Evolutionary conservation across 2,113 vertebrate species (phyloP).

Genomic region (Dascyllus trimaculatus): DNA sequence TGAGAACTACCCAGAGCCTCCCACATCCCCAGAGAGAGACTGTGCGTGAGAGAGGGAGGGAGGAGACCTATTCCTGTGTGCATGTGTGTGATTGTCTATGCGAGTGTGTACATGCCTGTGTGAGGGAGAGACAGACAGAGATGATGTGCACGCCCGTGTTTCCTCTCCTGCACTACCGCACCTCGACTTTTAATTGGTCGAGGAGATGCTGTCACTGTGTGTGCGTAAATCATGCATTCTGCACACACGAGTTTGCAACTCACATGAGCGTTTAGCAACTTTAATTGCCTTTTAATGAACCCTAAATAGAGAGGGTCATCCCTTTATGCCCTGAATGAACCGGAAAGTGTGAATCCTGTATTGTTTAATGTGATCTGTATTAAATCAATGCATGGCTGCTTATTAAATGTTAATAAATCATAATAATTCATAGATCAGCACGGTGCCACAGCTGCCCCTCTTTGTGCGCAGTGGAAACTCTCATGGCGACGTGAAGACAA

Average conservation of each 20-base stretch:
- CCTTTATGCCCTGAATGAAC: not conserved
- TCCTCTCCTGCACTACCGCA: slow-evolving; percentile 31
- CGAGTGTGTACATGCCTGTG: slow-evolving; percentile 21
- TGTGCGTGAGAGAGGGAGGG: not conserved
- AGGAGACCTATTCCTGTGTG: slow-evolving; percentile 52
- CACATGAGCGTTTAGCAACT: slow-evolving; percentile 1
- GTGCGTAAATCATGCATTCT: slow-evolving; percentile 17
- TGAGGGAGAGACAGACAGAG: slow-evolving; percentile 1
- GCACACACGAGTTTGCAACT: slow-evolving; percentile 12
- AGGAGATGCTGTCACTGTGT: not conserved
- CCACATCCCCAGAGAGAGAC: slow-evolving; percentile 57
- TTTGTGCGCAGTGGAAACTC: not conserved
- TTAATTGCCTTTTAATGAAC: slow-evolving; percentile 16
- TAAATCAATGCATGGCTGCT: no score
- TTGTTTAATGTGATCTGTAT: not conserved
- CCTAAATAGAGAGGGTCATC: not conserved
- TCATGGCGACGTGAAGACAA: not conserved
- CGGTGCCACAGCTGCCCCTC: not conserved
- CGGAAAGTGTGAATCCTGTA: not conserved
- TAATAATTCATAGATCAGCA: not conserved
- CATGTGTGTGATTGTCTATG: slow-evolving; percentile 23
- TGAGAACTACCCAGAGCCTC: slow-evolving; percentile 71
- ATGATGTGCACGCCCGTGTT: not conserved
- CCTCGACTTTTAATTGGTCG: slow-evolving; percentile 55
- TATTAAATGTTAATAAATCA: no score